phyloP scores from a whole-genome alignment of 1,140 invertebrate genomes.

The Agraylea sexmaculata region DNA sequence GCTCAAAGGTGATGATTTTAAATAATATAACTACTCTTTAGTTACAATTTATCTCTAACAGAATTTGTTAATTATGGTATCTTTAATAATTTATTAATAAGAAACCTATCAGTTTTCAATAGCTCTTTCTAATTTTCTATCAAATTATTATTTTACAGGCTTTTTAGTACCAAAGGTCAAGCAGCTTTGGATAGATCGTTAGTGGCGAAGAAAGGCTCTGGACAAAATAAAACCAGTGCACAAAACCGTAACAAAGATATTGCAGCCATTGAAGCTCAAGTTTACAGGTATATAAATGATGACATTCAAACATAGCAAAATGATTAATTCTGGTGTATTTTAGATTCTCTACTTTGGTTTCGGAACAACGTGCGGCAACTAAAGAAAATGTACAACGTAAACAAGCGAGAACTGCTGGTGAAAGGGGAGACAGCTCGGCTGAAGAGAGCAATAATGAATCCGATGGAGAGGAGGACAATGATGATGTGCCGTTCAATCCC shows the following conservation, averaged over 20 bases:
- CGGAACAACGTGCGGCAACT: slow-evolving; percentile 76
- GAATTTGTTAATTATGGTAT: neutral
- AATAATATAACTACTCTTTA: neutral
- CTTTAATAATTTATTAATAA: slow-evolving; percentile 1
- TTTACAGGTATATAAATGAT: slow-evolving; percentile 51
- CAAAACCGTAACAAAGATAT: slow-evolving; percentile 70
- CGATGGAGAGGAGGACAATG: slow-evolving; percentile 74
- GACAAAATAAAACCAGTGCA: slow-evolving; percentile 53
- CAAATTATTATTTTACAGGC: slow-evolving; percentile 23
- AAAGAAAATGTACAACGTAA: slow-evolving; percentile 98
- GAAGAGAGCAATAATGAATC: slow-evolving; percentile 78
- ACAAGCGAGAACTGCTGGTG: slow-evolving; percentile 91
- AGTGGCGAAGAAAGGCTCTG: slow-evolving; percentile 73
- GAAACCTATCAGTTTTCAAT: neutral
- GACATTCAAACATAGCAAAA: too few species aligned
- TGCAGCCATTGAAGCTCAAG: slow-evolving; percentile 75
- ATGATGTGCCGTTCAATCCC: slow-evolving; percentile 96
- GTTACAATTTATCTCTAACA: slow-evolving; percentile 10
- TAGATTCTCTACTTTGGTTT: slow-evolving; percentile 68
- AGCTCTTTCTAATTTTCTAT: neutral
- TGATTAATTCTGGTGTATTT: slow-evolving; percentile 11
- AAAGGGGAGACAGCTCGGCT: slow-evolving; percentile 84
- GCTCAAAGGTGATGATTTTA: slow-evolving; percentile 57
- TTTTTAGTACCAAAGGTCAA: slow-evolving; percentile 94
- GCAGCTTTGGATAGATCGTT: slow-evolving; percentile 79